These are phyloP conservation scores for Lepidochitona cinerea DNA, from an alignment of 2,888 invertebrate species.

Conservation along the genomic window DNA sequence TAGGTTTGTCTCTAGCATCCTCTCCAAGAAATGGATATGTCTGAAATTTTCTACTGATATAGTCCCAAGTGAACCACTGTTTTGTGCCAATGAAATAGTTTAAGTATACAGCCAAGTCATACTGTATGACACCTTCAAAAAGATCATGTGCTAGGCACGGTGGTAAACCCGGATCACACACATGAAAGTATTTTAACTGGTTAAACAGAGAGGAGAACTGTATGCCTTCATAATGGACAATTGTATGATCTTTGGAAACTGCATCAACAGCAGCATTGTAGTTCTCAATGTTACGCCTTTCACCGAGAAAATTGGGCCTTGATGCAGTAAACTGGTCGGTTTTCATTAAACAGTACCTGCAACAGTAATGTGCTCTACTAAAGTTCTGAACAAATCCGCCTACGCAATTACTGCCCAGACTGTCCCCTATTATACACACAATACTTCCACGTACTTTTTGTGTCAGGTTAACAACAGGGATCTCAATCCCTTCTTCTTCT, in stretches of 20 bases:
- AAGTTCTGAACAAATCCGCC: slow-evolving; percentile 12
- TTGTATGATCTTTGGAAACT: not conserved
- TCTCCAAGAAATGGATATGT: not conserved
- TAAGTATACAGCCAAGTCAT: slow-evolving; percentile 4
- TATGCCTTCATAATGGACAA: not conserved
- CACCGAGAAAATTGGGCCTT: not conserved
- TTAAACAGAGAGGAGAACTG: not conserved
- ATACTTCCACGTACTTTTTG: not conserved
- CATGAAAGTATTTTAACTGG: not conserved
- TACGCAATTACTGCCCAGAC: slow-evolving; percentile 10
- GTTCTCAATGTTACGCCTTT: not conserved
- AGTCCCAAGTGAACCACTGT: slow-evolving; percentile 2
- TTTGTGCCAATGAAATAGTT: not conserved
- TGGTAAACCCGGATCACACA: not conserved
- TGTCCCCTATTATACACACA: slow-evolving; percentile 4
- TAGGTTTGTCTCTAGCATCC: not conserved
- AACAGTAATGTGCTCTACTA: slow-evolving; percentile 1
- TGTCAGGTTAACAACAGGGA: not conserved
- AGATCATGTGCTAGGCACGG: slow-evolving; percentile 2
- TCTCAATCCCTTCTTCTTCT: not conserved
- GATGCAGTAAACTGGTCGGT: not conserved
- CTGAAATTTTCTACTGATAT: not conserved
- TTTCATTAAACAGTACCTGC: slow-evolving; percentile 11
- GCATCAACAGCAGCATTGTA: not conserved
- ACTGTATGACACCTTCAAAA: slow-evolving; percentile 5